These are phyloP conservation scores for Odontomyia ornata DNA, from an alignment of 2,888 invertebrate genomes.

Conservation along the genomic window DNA sequence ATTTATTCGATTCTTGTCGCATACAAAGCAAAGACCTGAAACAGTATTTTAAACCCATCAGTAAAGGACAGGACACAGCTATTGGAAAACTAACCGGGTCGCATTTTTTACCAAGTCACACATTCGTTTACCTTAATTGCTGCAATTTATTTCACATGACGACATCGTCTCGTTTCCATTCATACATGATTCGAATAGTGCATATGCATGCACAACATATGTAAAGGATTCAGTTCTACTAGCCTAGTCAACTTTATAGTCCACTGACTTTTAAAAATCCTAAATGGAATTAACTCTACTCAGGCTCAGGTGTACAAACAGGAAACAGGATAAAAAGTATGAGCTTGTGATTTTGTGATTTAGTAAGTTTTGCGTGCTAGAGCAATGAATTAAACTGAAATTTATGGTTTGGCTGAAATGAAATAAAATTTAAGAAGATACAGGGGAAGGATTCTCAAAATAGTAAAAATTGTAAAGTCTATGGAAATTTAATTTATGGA, in stretches of 20 bases:
- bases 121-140: conserved; percentile 35
- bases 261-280: conserved; percentile 12
- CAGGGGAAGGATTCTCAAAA: no score
- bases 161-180: not conserved
- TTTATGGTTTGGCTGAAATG: not conserved
- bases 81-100: conserved; percentile 3
- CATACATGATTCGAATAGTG: not conserved
- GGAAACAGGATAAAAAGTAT: conserved; percentile 2
- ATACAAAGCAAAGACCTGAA: not conserved
- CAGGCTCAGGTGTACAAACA: not conserved
- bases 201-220: no score
- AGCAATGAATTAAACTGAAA: conserved; percentile 10
- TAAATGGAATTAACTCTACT: not conserved
- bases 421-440: no score
- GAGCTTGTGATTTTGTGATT: conserved; percentile 20
- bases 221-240: no score
- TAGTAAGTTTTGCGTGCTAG: not conserved
- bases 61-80: not conserved
- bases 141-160: conserved; percentile 29
- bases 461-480: no score
- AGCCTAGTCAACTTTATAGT: conserved; percentile 1
- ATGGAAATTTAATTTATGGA: no score
- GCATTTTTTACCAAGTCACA: conserved; percentile 17
- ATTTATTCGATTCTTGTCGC: not conserved
- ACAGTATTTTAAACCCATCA: not conserved